These are phyloP conservation scores for Propithecus deckenii DNA, from an alignment of 2,797 vertebrate genomes.

Conservation along the genomic window DNA sequence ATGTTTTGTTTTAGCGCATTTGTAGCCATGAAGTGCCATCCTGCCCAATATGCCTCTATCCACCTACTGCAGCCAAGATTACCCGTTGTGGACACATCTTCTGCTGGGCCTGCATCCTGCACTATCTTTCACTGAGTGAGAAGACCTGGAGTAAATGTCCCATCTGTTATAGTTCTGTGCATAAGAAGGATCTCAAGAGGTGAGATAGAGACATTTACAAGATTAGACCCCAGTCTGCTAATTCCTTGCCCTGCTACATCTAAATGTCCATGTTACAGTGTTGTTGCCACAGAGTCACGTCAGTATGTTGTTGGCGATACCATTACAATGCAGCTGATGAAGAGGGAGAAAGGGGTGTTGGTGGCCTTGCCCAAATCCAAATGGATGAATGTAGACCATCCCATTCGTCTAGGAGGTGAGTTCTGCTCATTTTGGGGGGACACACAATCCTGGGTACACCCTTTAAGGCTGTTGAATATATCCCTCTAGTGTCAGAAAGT, in stretches of 20 bases:
- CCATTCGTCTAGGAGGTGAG: conserved; percentile 93
- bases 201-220: conserved; percentile 74
- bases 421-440: background rate
- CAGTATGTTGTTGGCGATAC: conserved; percentile 93
- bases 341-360: conserved; percentile 94
- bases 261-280: conserved; percentile 83
- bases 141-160: conserved; percentile 98
- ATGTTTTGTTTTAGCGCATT: conserved; percentile 90
- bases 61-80: conserved; percentile 96
- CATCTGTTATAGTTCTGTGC: conserved; percentile 96
- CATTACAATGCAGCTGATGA: conserved; percentile 98
- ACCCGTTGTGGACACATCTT: conserved; percentile 99
- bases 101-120: conserved; percentile 99
- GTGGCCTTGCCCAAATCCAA: conserved; percentile 95
- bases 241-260: background rate
- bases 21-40: conserved; percentile 99
- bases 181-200: conserved; percentile 96
- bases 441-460: background rate
- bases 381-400: conserved; percentile 96
- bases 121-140: conserved; percentile 96
- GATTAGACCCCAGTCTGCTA: background rate
- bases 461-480: background rate
- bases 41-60: conserved; percentile 98
- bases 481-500: background rate
- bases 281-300: conserved; percentile 96